Base-by-base conservation (phyloP, 2,113 vertebrate genomes). In the Silurus meridionalis region DNA sequence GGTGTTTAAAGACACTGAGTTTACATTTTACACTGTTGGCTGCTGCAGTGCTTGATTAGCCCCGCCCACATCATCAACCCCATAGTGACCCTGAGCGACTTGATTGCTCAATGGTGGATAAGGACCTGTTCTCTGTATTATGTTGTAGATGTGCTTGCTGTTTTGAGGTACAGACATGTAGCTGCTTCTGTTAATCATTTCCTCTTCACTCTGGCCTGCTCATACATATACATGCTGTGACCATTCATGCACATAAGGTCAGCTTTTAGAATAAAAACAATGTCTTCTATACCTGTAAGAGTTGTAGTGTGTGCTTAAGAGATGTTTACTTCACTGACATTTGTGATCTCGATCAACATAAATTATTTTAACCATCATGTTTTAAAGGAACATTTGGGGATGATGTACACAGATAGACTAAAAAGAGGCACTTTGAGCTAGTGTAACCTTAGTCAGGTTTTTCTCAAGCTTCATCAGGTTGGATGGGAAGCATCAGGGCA, bases 241-340 rank as follows among this genome's bases (percentile, higher is more conserved):
- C 84, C 53, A 84, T 78, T 88, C 52, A 25, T 78, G 85, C 83
- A 81, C 64, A 79, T 88, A 82, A 37, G 66, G 52, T 84, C 57
- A 74, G 71, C 64, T 75, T 87, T 87, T 84, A 89, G 78, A 93
- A 94, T 94, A 94, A 94, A 95, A 87, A 93, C 77, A 93, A 92
- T 91, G 92, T 93, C 91, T 90, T 90, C 86, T 85, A 88, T 21
- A 83, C 57, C 37, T 80, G 14, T 14, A 64, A 17, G 11, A 23
- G 50, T 21, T n/a, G 60, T 52, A 10, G 66, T 8, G 21, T 84
- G 52, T 80, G 13, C 53, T 50, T 64, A 23, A 9, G 19, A 61
- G 8, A 37, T 3, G 15, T 64, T 61, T 6, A 0, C 17, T 2
- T 23, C 48, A 57, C 37, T 28, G 2, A 13, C 11, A 28, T 67